Evolutionary conservation across 2,113 vertebrate genomes (phyloP), one percentile per base, ranked within the genome.

Genomic region (Lutjanus erythropterus): DNA sequence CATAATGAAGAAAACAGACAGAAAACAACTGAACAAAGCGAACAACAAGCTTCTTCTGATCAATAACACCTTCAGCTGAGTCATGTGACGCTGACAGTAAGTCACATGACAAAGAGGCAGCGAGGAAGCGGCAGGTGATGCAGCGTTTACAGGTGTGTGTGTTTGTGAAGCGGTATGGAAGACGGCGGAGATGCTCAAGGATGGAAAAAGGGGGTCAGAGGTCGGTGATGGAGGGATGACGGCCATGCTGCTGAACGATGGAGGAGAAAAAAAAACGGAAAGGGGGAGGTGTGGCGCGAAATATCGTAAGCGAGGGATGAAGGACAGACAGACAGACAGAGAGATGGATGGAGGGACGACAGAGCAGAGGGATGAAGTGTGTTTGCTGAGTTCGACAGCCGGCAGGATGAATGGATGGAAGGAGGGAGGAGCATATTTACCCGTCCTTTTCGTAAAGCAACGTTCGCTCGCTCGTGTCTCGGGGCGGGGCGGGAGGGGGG

Each of bases 391-490:
- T 52, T 42, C 27, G 27, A 44, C 44, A 78, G 75, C 11, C 19
- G 39, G 39, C 55, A 55, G 50, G 41, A 33, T 10, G 42, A n/a
- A 66, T 3, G 49, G 55, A 62, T 1, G 72, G 33, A 37, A 15
- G 61, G 67, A 62, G 53, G 87, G 80, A 81, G 80, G 83, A 87
- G 80, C 75, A 90, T 92, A 92, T 91, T 92, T 92, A 92, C 91
- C 89, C 86, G 86, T 83, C 79, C 77, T 81, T 61, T 79, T 85
- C 68, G 78, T 71, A 78, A 85, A 83, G 75, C 70, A 90, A 92
- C 81, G 61, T 12, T 87, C 67, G 80, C 23, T 76, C 64, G 11
- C 70, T 87, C 25, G 44, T 31, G 80, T 81, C 80, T 71, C 58
- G 79, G 86, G 85, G 68, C 66, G 75, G 68, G 49, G 76, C 27